Evolutionary conservation across 2,888 invertebrate species (phyloP), one percentile per base, ranked within the genome.

Genomic region (Drosophila mimica): DNA sequence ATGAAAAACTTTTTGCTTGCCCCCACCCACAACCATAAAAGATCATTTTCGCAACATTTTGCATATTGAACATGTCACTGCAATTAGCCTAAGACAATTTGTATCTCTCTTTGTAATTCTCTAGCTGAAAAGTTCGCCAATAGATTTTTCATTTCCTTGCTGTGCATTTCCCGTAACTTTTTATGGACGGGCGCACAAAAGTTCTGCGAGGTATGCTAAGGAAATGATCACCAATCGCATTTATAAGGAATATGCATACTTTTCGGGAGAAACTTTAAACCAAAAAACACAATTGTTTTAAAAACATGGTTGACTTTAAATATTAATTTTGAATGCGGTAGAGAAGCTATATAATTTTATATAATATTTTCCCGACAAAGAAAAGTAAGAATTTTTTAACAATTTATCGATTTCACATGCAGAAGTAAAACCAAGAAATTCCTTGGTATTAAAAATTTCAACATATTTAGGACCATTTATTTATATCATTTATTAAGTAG

Each of bases 401-500:
- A 8, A 9, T 9, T 40, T 40, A n/a, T 9, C 9, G 17, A 38
- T 38, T 38, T 38, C 8, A 17, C 17, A 2, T 15, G 15, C 15
- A 36, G 6, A 15, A 46, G 46, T 46, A 25, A 46, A 46, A 46
- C 46, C 0, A 46, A 8, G 15, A 25, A 25, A 8, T 46, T 46
- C 46, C 52, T 20, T 33, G 15, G 8, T 25, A 46, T 49, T 33
- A 2, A 28, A 51, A 36, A 31, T 51, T 15, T 36, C 25, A 34
- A 20, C 54, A 64, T 43, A 59, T 38, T 68, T 56, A 72, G 76
- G 71, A 75, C 63, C 79, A 75, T 85, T 85, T 77, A 73, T 76
- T 71, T 34, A 76, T 74, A 53, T 74, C 0, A 43, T 83, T 83
- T 68, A 58, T 82, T 85, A 73, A 72, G 74, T 87, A 82, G 79